Evolutionary conservation across 2,797 vertebrate genomes (phyloP), one percentile per base, ranked within the genome.

Genomic region (Hirundo rustica): DNA sequence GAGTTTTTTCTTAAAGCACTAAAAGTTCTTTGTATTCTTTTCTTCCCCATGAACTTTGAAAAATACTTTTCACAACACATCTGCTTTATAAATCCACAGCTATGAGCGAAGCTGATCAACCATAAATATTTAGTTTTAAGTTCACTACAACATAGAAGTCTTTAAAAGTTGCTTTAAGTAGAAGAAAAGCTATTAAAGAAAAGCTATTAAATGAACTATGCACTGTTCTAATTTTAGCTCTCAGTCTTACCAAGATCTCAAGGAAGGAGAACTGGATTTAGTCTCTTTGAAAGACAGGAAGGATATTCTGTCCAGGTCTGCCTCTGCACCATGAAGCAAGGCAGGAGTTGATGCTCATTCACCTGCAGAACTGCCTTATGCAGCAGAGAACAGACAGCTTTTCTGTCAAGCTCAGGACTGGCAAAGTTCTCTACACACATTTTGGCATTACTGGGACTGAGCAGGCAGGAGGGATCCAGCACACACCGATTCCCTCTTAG

Each of bases 401-500:
- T 29, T 23, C 36, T 30, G 8, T 1, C 25, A 16, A 48, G 26
- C 30, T 54, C 11, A 34, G 55, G 32, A 10, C 20, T 44, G 64
- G 65, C 23, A 80, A 77, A 60, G 38, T 44, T 42, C 82, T 42
- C 44, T 3, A 20, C 3, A 1, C 9, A 1, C 4, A 4, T 32
- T n/a, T 36, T 54, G 38, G 25, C 25, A 21, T 8, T 8, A 25
- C 19, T 16, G 32, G 61, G 54, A 25, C 74, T 40, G 21, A 64
- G 42, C 40, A 83, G 58, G 42, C 15, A 87, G 40, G 32, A 82
- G 18, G 40, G 11, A 68, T 17, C 13, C 9, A 54, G 60, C 22
- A 42, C 32, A 25, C 0, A 0, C 19, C 6, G 15, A 14, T 29
- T 82, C 22, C n/a, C 29, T 66, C 62, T 23, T 13, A 29, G 1